Conservation (phyloP, 1,140 invertebrate species). For the Propsilocerus akamusi region DNA sequence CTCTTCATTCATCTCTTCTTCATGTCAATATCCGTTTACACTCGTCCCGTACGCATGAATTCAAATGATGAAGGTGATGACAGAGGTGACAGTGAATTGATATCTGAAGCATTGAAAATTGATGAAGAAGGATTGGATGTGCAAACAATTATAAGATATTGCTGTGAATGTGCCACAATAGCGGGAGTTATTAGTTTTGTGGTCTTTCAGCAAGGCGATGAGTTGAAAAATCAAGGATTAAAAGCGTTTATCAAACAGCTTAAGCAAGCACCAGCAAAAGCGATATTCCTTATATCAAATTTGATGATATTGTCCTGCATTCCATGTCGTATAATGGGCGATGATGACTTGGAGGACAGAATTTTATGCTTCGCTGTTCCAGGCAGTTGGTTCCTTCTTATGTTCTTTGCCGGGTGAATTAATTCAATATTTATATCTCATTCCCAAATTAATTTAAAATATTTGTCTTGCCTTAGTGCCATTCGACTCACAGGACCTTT, state of each 20-base stretch:
- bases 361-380: slow-evolving; percentile 83
- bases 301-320: slow-evolving; percentile 82
- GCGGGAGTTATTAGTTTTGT: slow-evolving; percentile 72
- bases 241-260: slow-evolving; percentile 79
- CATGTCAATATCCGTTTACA: slow-evolving; percentile 77
- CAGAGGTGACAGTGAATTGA: slow-evolving; percentile 6
- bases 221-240: slow-evolving; percentile 85
- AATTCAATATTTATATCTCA: neutral
- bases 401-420: slow-evolving; percentile 93
- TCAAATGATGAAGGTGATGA: neutral
- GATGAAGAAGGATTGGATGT: slow-evolving; percentile 16
- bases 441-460: neutral
- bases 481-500: slow-evolving; percentile 88
- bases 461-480: slow-evolving; percentile 44
- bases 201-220: slow-evolving; percentile 80
- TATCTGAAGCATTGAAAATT: neutral
- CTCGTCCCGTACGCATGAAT: slow-evolving; percentile 36
- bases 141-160: slow-evolving; percentile 39
- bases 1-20: slow-evolving; percentile 71
- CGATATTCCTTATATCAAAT: slow-evolving; percentile 85
- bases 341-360: slow-evolving; percentile 71
- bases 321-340: slow-evolving; percentile 58
- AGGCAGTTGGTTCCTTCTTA: slow-evolving; percentile 89
- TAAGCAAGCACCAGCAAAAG: slow-evolving; percentile 82
- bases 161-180: slow-evolving; percentile 69